phyloP scores from a whole-genome alignment of 2,888 invertebrate species.

The Oligia strigilis region DNA sequence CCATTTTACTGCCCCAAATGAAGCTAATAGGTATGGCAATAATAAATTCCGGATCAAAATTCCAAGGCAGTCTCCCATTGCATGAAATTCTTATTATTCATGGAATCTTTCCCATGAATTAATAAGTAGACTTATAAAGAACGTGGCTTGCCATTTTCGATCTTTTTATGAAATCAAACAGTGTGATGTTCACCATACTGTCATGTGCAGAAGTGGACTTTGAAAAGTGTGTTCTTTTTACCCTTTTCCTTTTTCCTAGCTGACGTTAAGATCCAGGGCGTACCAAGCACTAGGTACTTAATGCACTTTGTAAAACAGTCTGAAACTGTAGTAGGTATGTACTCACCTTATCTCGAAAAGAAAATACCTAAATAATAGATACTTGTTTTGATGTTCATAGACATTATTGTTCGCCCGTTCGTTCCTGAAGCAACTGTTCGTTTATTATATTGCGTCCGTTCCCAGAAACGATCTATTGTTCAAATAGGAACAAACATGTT shows the following conservation, averaged over 20 bases:
- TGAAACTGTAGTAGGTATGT: background rate
- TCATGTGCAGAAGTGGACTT: background rate
- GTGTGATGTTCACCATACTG: background rate
- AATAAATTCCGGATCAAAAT: background rate
- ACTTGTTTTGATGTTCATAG: conserved; percentile 21
- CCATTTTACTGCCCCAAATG: background rate
- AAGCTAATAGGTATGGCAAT: background rate
- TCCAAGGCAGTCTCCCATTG: background rate
- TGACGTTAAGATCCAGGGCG: background rate
- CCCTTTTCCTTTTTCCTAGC: background rate
- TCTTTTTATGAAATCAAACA: background rate
- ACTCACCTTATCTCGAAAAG: background rate
- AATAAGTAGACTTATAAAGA: too few species aligned
- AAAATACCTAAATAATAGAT: background rate
- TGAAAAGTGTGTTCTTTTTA: background rate
- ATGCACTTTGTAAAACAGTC: conserved; percentile 22
- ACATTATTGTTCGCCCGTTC: conserved; percentile 21
- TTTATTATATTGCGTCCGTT: conserved; percentile 19
- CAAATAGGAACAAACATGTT: conserved; percentile 14
- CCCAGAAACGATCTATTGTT: conserved; percentile 11
- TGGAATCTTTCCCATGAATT: background rate
- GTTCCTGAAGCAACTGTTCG: conserved; percentile 27
- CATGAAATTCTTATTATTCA: background rate
- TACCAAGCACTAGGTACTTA: conserved; percentile 5
- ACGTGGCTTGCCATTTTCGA: background rate